Base-by-base conservation (phyloP, 2,113 vertebrate species). In the Crypturellus undulatus region DNA sequence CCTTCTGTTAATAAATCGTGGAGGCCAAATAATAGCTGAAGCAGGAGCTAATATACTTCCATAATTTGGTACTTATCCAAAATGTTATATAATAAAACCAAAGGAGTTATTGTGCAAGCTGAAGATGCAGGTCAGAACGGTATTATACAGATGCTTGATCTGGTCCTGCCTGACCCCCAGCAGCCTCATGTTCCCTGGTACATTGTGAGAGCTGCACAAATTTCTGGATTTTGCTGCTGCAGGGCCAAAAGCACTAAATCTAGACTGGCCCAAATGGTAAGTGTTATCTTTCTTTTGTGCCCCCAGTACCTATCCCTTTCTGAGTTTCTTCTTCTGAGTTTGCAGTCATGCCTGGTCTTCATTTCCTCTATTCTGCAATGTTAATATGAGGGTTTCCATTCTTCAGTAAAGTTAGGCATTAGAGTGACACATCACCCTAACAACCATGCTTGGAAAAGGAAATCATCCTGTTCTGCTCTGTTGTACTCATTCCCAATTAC, bases 401-500 rank as follows among this genome's bases (percentile, higher is more conserved):
- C 0, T 3, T 45, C 67, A 30, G n/a, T 1, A 36, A 69, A 79
- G 59, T 56, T 59, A 52, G 62, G 67, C 45, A 51, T 49, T 1
- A 0, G 54, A 14, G 67, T 52, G 69, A 72, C 77, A 64, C 28
- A 1, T 93, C 93, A 86, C 72, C 62, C 65, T 92, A 92, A 81
- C 65, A 94, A 14, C 88, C 88, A 75, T 62, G 82, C 86, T 12
- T 38, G 73, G 90, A 93, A 89, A 63, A 89, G 75, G 67, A 89
- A 92, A 95, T 79, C 83, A 47, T 80, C 91, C 94, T 76, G 83
- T 82, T 95, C 94, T 92, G 94, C 93, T 86, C 95, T 69, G 83
- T 36, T 92, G 80, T 95, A 63, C 90, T 89, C 83, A 67, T 79
- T 69, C 80, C 90, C 88, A 82, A 77, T 87, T 93, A 93, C 15